Base-by-base conservation (phyloP, 2,797 vertebrate genomes). In the Myripristis murdjan region DNA sequence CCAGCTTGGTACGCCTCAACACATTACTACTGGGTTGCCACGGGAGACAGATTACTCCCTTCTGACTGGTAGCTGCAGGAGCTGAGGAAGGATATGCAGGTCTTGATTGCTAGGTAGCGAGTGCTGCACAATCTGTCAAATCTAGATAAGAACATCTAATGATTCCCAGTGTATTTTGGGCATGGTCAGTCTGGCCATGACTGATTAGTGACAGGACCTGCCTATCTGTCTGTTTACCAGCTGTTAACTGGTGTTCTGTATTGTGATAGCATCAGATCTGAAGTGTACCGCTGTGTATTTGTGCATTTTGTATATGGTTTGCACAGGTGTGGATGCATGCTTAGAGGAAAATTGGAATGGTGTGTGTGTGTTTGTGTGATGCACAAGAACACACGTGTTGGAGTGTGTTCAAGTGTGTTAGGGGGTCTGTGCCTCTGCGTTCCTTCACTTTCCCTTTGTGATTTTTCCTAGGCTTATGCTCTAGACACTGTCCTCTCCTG, bases 11-110 rank as follows among this genome's bases (percentile, higher is more conserved):
- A 71, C 65, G 65, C 89, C 84, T 90, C 31, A 3, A 86, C 83
- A 86, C 85, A 66, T 87, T 64, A 72, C 68, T 81, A 59, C 83
- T 86, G 75, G 81, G 91, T 91, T 91, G 75, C 87, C 67, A 65
- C 78, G 83, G 86, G 84, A 87, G 68, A 82, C 87, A 39, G 70
- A 81, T 75, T 39, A 51, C 82, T 87, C 81, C 71, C 84, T 76
- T 79, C 58, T 81, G 86, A 81, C 73, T 52, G 26, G 54, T 90
- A 88, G 84, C 53, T 82, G 67, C 37, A 48, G 63, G 66, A 74
- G 79, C 81, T 70, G 62, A 87, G 33, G 69, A 87, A 54, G 44
- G 79, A 91, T 89, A 81, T 37, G 79, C 91, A 88, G 88, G 83
- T 92, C 84, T 62, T 70, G 31, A 76, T 63, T 43, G 18, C 52